These are phyloP conservation scores for Lymantria dispar DNA, from an alignment of 2,888 invertebrate genomes.

Conservation along the genomic window DNA sequence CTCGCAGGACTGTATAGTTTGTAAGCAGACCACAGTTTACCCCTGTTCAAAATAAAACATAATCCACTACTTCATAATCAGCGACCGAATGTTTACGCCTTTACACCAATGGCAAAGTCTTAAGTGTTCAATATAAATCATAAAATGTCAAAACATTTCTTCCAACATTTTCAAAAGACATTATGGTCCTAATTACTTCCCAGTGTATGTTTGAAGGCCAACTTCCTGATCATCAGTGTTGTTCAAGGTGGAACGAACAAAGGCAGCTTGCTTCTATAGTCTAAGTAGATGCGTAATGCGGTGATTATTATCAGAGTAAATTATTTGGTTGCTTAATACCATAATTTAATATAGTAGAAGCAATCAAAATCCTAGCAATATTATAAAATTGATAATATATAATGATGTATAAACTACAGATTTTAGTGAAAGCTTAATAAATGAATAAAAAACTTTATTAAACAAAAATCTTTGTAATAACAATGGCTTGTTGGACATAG, in stretches of 20 bases:
- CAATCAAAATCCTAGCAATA: not conserved
- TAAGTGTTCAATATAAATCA: not conserved
- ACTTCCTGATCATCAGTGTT: conserved; percentile 31
- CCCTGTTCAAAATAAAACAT: too few species aligned
- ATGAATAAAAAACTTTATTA: too few species aligned
- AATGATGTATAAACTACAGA: too few species aligned
- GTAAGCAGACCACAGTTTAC: too few species aligned
- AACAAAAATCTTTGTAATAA: too few species aligned
- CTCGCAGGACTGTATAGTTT: too few species aligned
- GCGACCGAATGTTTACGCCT: too few species aligned
- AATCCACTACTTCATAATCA: too few species aligned
- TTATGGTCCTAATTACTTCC: conserved; percentile 33
- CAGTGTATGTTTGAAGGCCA: conserved; percentile 11
- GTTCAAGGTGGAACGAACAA: conserved; percentile 32
- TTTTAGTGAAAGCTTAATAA: too few species aligned
- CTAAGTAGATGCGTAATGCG: conserved; percentile 11
- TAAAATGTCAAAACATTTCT: conserved; percentile 1
- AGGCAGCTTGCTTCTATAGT: conserved; percentile 15
- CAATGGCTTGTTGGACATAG: too few species aligned
- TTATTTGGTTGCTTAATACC: conserved; percentile 4
- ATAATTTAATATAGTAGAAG: not conserved
- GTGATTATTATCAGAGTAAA: conserved; percentile 24
- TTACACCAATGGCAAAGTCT: too few species aligned
- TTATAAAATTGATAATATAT: too few species aligned
- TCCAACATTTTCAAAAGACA: not conserved